Evolutionary conservation across 2,113 vertebrate species (phyloP).

Genomic region (Thunnus thynnus): DNA sequence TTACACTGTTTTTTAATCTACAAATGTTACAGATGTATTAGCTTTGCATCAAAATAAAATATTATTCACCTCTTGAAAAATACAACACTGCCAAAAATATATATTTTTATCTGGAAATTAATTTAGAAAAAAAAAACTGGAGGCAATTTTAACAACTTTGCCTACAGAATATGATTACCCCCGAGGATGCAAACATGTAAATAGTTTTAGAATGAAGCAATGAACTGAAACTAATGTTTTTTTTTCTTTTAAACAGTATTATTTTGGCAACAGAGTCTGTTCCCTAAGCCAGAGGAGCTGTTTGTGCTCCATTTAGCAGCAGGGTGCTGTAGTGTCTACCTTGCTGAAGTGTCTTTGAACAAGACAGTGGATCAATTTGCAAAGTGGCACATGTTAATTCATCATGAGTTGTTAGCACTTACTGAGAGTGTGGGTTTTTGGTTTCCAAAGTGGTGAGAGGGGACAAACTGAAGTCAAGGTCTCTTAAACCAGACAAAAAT

Average conservation of each 20-base stretch:
- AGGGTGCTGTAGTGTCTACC: background rate
- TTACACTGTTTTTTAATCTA: too few relatives aligned
- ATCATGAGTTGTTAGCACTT: background rate
- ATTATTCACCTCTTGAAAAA: too few relatives aligned
- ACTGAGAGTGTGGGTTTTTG: too few relatives aligned
- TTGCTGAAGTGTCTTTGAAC: background rate
- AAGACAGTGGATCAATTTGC: conserved; percentile 14
- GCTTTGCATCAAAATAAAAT: too few relatives aligned
- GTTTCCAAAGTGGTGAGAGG: too few relatives aligned
- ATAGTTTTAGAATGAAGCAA: background rate
- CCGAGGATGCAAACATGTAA: background rate
- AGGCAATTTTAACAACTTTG: background rate
- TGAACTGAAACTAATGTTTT: background rate
- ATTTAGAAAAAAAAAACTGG: background rate
- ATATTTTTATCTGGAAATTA: background rate
- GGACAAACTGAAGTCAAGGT: too few relatives aligned
- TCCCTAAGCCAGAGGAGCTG: conserved; percentile 33
- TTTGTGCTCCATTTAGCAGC: conserved; percentile 28
- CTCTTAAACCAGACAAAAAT: too few relatives aligned
- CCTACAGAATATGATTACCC: background rate
- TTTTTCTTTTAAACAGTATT: conserved; percentile 4
- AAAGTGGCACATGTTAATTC: background rate
- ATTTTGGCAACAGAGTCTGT: conserved; percentile 40
- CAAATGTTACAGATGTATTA: too few relatives aligned
- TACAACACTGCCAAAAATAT: too few relatives aligned